These are phyloP conservation scores for Diplogasteroides magnus DNA, from an alignment of 1,140 invertebrate species.

Conservation along the genomic window DNA sequence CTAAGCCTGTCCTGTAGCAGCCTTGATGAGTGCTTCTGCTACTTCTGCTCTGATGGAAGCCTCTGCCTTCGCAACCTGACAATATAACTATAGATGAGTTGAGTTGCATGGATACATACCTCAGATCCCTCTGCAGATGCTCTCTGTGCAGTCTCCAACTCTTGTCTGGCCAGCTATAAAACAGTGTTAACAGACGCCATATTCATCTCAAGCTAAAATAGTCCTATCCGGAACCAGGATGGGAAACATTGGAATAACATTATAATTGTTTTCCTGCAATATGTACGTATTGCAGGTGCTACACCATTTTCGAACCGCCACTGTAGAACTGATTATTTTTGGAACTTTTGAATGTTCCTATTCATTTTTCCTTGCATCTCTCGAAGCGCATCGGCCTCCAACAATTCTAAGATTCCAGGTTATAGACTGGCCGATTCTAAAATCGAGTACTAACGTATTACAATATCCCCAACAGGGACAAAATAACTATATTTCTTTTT, in stretches of 20 bases:
- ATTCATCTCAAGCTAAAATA: too few relatives aligned
- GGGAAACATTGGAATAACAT: neutral
- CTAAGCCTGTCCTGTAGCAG: slow-evolving; percentile 35
- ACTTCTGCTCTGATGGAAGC: slow-evolving; percentile 47
- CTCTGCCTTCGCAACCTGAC: slow-evolving; percentile 41
- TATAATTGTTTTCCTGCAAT: neutral
- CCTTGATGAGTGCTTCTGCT: slow-evolving; percentile 49
- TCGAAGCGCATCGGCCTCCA: too few relatives aligned
- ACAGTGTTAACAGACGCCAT: neutral
- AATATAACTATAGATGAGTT: neutral
- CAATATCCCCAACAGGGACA: neutral
- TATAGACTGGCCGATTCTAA: too few relatives aligned
- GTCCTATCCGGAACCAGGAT: neutral
- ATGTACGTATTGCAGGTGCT: neutral
- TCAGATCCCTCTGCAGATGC: slow-evolving; percentile 40
- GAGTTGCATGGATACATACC: neutral
- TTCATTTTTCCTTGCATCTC: too few relatives aligned
- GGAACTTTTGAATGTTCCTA: too few relatives aligned
- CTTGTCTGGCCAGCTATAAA: slow-evolving; percentile 32
- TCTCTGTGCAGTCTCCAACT: slow-evolving; percentile 25
- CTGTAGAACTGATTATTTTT: too few relatives aligned
- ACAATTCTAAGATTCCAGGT: too few relatives aligned
- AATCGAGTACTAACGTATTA: too few relatives aligned
- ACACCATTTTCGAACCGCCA: too few relatives aligned
- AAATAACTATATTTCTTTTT: neutral